Conservation (phyloP, 2,113 vertebrate genomes). For the Entelurus aequoreus region DNA sequence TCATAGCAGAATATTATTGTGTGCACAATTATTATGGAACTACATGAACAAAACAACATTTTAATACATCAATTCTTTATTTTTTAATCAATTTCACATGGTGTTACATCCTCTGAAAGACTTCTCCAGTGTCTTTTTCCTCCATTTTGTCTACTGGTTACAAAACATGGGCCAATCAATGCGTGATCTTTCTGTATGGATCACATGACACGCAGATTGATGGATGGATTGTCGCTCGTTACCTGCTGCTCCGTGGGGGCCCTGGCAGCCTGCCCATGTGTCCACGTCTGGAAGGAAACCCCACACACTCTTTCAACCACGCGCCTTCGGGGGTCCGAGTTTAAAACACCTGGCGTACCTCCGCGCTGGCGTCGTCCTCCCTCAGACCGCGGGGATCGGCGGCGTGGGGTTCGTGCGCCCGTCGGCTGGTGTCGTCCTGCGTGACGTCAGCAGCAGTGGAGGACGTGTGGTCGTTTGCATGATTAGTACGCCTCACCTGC, state of each 20-base stretch:
- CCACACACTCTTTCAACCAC: not conserved
- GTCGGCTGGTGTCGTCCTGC: slow-evolving; percentile 24
- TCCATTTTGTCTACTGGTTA: too few relatives aligned
- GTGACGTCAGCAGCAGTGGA: not conserved
- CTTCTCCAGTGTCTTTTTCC: too few relatives aligned
- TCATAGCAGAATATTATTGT: too few relatives aligned
- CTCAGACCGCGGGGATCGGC: slow-evolving; percentile 27
- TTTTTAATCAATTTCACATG: too few relatives aligned
- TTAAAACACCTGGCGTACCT: slow-evolving; percentile 21
- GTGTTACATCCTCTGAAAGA: too few relatives aligned
- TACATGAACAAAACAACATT: too few relatives aligned
- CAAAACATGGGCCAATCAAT: too few relatives aligned
- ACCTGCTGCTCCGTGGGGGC: not conserved
- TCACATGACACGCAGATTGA: too few relatives aligned
- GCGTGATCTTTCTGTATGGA: too few relatives aligned
- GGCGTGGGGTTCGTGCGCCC: slow-evolving; percentile 6
- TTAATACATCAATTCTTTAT: too few relatives aligned
- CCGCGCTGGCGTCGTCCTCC: slow-evolving; percentile 9
- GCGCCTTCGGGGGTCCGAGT: not conserved
- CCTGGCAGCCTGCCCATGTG: not conserved
- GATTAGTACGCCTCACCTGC: slow-evolving; percentile 18
- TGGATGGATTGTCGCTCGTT: not conserved
- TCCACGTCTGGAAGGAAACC: too few relatives aligned
- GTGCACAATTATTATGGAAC: too few relatives aligned
- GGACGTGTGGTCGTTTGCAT: not conserved